A percentile compares a stretch with the other conserved stretches of the same genome.
Conservation (phyloP, 1,140 invertebrate genomes). For the Zaprionus kolodkinae region DNA sequence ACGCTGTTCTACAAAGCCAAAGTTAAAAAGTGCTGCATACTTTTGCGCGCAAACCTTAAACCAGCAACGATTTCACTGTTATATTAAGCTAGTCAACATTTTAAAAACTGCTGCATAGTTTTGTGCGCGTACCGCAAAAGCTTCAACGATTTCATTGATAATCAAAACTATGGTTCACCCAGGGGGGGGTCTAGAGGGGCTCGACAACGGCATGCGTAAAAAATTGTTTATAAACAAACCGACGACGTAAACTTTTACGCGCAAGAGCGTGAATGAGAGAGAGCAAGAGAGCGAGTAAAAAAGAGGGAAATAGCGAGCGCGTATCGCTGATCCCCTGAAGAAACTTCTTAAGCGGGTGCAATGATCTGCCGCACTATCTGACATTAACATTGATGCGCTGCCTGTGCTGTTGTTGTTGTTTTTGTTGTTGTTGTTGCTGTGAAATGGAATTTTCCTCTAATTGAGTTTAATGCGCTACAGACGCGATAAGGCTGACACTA, state of each 20-base stretch:
- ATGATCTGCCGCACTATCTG: conserved; percentile 52
- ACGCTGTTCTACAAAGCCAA: neutral
- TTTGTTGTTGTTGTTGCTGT: conserved; percentile 11
- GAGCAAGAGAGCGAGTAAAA: neutral
- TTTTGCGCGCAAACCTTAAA: conserved; percentile 13
- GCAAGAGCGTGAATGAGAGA: neutral
- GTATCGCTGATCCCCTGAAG: neutral
- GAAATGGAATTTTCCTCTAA: conserved; percentile 33
- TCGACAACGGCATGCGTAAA: conserved; percentile 20
- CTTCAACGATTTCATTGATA: conserved; percentile 55
- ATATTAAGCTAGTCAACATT: too few relatives aligned
- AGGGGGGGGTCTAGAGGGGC: neutral
- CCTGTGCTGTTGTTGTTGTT: neutral
- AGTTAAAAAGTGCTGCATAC: conserved; percentile 18
- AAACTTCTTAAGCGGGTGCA: conserved; percentile 40
- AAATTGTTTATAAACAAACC: conserved; percentile 55
- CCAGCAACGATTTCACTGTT: conserved; percentile 11
- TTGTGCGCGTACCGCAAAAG: conserved; percentile 4
- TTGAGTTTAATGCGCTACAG: neutral
- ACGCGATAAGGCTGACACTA: conserved; percentile 14
- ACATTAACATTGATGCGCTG: conserved; percentile 63
- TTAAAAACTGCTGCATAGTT: conserved; percentile 26
- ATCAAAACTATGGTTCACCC: neutral
- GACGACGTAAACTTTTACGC: conserved; percentile 28
- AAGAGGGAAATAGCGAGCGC: neutral